phyloP scores from a whole-genome alignment of 2,888 invertebrate species.

The Eucera pruinosa region DNA sequence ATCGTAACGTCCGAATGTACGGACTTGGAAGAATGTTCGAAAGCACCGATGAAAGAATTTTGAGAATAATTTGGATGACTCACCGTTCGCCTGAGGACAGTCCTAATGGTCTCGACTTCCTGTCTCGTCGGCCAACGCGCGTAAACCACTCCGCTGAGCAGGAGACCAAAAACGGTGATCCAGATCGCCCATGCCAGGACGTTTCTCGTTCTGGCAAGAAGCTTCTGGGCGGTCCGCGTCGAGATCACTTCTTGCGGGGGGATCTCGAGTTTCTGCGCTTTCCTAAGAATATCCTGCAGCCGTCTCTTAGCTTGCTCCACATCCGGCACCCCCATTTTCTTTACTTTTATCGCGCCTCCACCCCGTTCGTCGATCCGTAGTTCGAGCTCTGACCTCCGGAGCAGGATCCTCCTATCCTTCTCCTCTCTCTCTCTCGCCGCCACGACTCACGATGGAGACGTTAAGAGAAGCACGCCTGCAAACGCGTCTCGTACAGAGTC shows the following conservation, averaged over 20 bases:
- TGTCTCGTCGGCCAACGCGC: slow-evolving; percentile 79
- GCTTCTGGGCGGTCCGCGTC: slow-evolving; percentile 77
- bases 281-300: slow-evolving; percentile 77
- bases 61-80: slow-evolving; percentile 57
- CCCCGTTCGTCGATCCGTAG: slow-evolving; percentile 38
- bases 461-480: slow-evolving; percentile 51
- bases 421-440: slow-evolving; percentile 5
- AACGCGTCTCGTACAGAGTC: slow-evolving; percentile 40
- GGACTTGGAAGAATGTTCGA: too few species aligned
- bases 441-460: slow-evolving; percentile 50
- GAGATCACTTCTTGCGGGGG: slow-evolving; percentile 76
- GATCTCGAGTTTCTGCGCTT: slow-evolving; percentile 78
- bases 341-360: slow-evolving; percentile 48
- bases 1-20: too few species aligned
- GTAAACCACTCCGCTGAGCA: slow-evolving; percentile 76
- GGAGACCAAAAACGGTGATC: slow-evolving; percentile 74
- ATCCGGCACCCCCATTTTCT: slow-evolving; percentile 76
- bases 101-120: slow-evolving; percentile 80
- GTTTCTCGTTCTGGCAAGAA: slow-evolving; percentile 77
- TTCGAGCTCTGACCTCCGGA: slow-evolving; percentile 17
- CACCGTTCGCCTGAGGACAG: slow-evolving; percentile 80
- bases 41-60: too few species aligned
- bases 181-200: slow-evolving; percentile 75
- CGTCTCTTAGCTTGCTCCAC: slow-evolving; percentile 78
- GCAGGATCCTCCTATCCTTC: slow-evolving; percentile 3